Evolutionary conservation across 2,888 invertebrate genomes (phyloP), one percentile per base, ranked within the genome.

Genomic region (Electrophaes corylata): DNA sequence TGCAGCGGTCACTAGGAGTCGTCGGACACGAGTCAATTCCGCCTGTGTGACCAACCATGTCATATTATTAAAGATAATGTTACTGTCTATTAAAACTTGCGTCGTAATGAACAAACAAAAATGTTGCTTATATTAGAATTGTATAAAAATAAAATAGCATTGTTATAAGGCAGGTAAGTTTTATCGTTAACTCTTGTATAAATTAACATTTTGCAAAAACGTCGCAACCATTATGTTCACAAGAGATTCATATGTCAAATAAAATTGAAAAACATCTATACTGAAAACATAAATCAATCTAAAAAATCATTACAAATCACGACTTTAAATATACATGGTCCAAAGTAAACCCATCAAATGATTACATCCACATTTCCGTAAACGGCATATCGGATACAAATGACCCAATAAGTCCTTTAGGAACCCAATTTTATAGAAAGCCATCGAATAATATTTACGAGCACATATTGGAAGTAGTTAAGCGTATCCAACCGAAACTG

Each of bases 21-120:
- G 91, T 40, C 95, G 91, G 45, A 95, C 92, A 73, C 95, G 90
- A 0, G 95, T 95, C 11, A 95, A 91, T 79, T 95, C 95, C 58
- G 94, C 94, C 83, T 95, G 92, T 14, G 31, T 43, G 26, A 29
- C 5, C 26, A 3, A 29, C 2, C 10, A 29, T 10, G 10, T 8
- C 2, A 29, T 2, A 10, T 10, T 29, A n/a, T 10, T 29, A 2
- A 0, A 20, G 3, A 20, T 20, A 4, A 20, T 20, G 5, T 4
- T 20, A 4, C 3, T 20, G 20, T 20, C 5, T 20, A 5, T 20
- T n/a, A n/a, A n/a, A n/a, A n/a, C n/a, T n/a, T n/a, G n/a, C n/a
- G n/a, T n/a, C n/a, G n/a, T n/a, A n/a, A n/a, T n/a, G n/a, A n/a
- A n/a, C n/a, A n/a, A n/a, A n/a, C n/a, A n/a, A n/a, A n/a, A n/a